These are phyloP conservation scores for Catajapyx aquilonaris DNA, from an alignment of 1,140 invertebrate genomes.

Conservation along the genomic window DNA sequence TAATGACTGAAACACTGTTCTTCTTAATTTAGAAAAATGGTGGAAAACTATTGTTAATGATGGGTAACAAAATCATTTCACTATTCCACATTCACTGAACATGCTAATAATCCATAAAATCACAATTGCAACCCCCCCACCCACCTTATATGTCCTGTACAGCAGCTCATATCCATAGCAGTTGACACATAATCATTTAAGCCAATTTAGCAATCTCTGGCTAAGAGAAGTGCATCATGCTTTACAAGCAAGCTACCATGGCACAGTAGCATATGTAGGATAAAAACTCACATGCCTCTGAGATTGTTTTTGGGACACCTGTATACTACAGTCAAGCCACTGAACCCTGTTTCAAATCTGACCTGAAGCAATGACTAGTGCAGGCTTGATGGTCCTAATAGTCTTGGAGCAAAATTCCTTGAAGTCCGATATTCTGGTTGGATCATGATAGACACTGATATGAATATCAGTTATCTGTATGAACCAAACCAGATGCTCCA, in stretches of 20 bases:
- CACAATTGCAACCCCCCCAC: too few relatives aligned
- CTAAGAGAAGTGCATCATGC: background rate
- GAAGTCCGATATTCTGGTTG: slow-evolving; percentile 47
- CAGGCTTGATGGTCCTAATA: slow-evolving; percentile 48
- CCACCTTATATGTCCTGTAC: too few relatives aligned
- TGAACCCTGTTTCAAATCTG: slow-evolving; percentile 22
- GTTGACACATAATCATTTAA: background rate
- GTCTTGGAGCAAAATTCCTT: slow-evolving; percentile 58
- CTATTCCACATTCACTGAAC: too few relatives aligned
- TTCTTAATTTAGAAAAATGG: too few relatives aligned
- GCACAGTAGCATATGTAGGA: slow-evolving; percentile 2
- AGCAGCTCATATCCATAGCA: too few relatives aligned
- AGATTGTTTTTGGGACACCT: too few relatives aligned
- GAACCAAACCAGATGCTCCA: slow-evolving; percentile 2
- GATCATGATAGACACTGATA: slow-evolving; percentile 65
- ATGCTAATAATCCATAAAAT: too few relatives aligned
- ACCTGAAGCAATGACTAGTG: slow-evolving; percentile 62
- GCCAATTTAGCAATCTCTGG: background rate
- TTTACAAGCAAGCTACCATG: background rate
- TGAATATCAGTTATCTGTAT: slow-evolving; percentile 44
- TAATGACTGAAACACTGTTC: too few relatives aligned
- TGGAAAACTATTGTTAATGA: too few relatives aligned
- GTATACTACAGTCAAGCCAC: background rate
- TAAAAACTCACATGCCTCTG: too few relatives aligned
- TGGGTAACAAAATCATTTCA: too few relatives aligned